Percentiles rank a stretch among this genome's conserved stretches.
Conservation (phyloP, 2,888 invertebrate genomes). For the Steromphala cineraria region DNA sequence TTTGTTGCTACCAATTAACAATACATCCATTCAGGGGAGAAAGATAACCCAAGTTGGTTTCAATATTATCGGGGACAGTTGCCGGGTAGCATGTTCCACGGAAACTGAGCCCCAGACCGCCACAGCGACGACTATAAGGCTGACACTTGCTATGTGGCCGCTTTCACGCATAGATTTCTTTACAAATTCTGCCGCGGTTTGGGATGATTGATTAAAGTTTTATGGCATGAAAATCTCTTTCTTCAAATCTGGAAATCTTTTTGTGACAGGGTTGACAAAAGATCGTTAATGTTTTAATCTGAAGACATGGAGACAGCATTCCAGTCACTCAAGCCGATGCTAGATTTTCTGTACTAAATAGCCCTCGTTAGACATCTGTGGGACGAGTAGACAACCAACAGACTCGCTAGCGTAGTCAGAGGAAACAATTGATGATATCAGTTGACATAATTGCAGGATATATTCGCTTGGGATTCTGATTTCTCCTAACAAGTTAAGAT, state of each 20-base stretch:
- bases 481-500: no score
- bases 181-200: background rate
- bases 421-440: no score
- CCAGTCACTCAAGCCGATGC: no score
- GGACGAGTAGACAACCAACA: no score
- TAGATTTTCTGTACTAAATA: no score
- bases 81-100: background rate
- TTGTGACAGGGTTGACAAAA: background rate
- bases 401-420: no score
- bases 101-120: background rate
- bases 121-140: no score
- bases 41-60: background rate
- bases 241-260: background rate
- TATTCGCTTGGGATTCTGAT: no score
- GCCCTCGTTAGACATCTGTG: no score
- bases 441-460: no score
- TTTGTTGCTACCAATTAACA: background rate
- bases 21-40: background rate
- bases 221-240: background rate
- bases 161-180: background rate
- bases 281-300: slow-evolving; percentile 1
- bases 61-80: background rate
- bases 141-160: no score
- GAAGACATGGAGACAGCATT: no score
- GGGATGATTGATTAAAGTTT: background rate